Evolutionary conservation across 2,888 invertebrate genomes (phyloP), one percentile per base, ranked within the genome.

Genomic region (Ametastegia equiseti): DNA sequence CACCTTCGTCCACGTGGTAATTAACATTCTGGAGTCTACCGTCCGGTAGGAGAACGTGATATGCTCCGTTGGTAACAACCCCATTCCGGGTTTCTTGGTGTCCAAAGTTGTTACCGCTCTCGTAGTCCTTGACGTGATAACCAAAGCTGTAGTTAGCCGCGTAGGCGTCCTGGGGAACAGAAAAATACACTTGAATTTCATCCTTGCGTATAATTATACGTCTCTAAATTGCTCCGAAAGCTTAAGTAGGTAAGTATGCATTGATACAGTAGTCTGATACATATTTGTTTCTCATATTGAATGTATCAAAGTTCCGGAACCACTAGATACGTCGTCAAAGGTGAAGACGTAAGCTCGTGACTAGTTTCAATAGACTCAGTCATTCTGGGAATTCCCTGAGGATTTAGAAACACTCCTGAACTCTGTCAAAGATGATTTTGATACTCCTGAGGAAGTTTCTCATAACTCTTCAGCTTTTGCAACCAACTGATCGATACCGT

Each of bases 1-100:
- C 97, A 73, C 93, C 93, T 69, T 95, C 94, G 81, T 97, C 97
- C 0, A 96, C 97, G 85, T 94, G 95, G 91, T 97, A 97, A 83
- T 94, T 93, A 73, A 96, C 97, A 85, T 95, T 95, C 92, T 97
- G 97, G 88, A 96, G 92, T 84, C 96, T 93, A 42, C 97, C 97
- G 91, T 97, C 97, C 1, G 97, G 97, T 60, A 97, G 92, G 11
- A 95, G 92, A 2, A 97, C 96, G 87, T 96, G 96, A 92, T 97
- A 97, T 83, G 94, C 94, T 15, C 97, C 97, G 86, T 94, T 94
- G 1, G 95, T 94, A 67, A 93, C 94, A 83, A 94, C 94, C 13
- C 95, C 96, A 83, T 94, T 93, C 84, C 95, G 94, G 63, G 94
- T 93, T 91, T 97, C 96, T 82, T 94, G 94, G 90, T 97, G 97